A percentile compares a stretch with the other conserved stretches of the same genome.
Conservation (phyloP, 1,140 invertebrate species). For the Orussus abietinus region DNA sequence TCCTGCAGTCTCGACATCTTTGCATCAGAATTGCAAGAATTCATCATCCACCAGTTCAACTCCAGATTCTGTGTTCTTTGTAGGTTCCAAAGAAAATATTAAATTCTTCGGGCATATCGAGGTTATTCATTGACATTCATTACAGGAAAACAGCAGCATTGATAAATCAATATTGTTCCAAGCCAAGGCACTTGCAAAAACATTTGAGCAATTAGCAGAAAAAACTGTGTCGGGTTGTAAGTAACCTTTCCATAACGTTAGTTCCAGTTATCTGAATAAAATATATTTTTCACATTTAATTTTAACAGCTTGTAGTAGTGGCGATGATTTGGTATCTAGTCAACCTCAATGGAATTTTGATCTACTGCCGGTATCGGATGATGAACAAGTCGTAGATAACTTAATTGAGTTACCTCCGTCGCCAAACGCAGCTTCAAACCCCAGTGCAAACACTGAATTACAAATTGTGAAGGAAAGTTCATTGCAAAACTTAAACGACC, state of each 20-base stretch:
- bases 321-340: conserved; percentile 31
- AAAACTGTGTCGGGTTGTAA: conserved; percentile 25
- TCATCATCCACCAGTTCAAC: conserved; percentile 20
- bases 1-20: too few relatives aligned
- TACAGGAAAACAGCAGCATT: conserved; percentile 20
- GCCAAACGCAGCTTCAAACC: conserved; percentile 5
- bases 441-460: not conserved
- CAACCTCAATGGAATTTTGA: conserved; percentile 30
- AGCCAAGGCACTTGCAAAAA: conserved; percentile 31
- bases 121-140: too few relatives aligned
- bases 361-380: conserved; percentile 36
- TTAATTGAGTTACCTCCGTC: conserved; percentile 37
- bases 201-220: conserved; percentile 32
- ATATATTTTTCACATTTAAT: conserved; percentile 9
- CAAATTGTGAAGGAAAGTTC: not conserved
- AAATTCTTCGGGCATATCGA: too few relatives aligned
- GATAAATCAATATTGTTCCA: conserved; percentile 30
- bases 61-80: conserved; percentile 35
- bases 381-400: conserved; percentile 30
- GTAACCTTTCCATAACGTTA: conserved; percentile 9
- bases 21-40: too few relatives aligned
- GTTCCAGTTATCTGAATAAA: not conserved
- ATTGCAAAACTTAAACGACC: not conserved
- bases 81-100: conserved; percentile 27
- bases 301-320: conserved; percentile 16